These are phyloP conservation scores for Theretra japonica DNA, from an alignment of 2,888 invertebrate species.

Conservation along the genomic window DNA sequence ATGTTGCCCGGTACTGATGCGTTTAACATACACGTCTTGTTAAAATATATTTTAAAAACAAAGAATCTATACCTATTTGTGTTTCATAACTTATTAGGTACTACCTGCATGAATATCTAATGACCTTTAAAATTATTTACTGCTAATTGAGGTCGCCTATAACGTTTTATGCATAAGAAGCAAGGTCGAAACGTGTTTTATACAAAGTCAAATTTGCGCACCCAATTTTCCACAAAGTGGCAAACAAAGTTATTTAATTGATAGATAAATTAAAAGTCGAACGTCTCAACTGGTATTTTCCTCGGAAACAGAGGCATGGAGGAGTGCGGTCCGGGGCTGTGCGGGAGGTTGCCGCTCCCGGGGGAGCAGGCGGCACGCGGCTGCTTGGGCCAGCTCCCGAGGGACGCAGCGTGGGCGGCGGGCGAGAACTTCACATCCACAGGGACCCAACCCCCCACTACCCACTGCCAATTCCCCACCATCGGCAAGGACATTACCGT, in stretches of 20 bases:
- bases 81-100: too few relatives aligned
- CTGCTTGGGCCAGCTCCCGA: constrained; percentile 75
- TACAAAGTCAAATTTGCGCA: neutral
- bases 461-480: constrained; percentile 63
- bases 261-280: constrained; percentile 76
- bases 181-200: neutral
- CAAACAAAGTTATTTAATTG: constrained; percentile 17
- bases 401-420: constrained; percentile 78
- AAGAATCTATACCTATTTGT: too few relatives aligned
- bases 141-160: too few relatives aligned
- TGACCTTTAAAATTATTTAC: too few relatives aligned
- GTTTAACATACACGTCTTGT: too few relatives aligned
- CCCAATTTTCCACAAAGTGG: neutral
- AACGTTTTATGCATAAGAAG: neutral
- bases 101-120: too few relatives aligned
- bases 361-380: constrained; percentile 78
- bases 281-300: constrained; percentile 76
- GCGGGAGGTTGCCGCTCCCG: constrained; percentile 58
- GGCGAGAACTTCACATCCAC: constrained; percentile 77
- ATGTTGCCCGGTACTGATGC: too few relatives aligned
- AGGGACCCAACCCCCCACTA: constrained; percentile 66
- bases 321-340: constrained; percentile 46
- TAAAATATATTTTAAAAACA: too few relatives aligned
- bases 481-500: constrained; percentile 63
- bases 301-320: constrained; percentile 59